These are phyloP conservation scores for Halcyon smyrnensis DNA, from an alignment of 2,797 vertebrate genomes.

Conservation along the genomic window DNA sequence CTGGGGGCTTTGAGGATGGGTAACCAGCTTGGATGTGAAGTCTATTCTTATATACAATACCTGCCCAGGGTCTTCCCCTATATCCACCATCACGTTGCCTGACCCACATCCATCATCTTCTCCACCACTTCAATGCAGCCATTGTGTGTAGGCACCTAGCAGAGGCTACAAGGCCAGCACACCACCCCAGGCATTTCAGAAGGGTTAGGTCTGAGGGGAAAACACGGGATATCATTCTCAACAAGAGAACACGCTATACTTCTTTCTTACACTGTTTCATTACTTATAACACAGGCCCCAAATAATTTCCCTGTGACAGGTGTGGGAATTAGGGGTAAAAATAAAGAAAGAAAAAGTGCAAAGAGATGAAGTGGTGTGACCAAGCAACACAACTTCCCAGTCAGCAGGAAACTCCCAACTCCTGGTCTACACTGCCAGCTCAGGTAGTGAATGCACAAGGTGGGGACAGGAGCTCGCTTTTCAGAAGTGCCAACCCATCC, in stretches of 20 bases:
- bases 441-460: neutral
- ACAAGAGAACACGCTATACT: neutral
- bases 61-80: neutral
- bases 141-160: accelerated
- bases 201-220: neutral
- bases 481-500: neutral
- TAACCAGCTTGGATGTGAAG: neutral
- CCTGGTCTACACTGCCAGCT: neutral
- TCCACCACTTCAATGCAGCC: neutral
- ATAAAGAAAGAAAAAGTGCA: neutral
- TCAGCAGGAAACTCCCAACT: neutral
- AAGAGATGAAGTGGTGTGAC: neutral
- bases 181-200: neutral
- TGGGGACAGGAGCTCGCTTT: neutral
- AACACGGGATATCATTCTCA: neutral
- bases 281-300: neutral
- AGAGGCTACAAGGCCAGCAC: neutral
- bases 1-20: neutral
- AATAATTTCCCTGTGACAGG: neutral
- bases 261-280: neutral
- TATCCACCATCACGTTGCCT: neutral
- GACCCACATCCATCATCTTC: neutral
- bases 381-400: neutral
- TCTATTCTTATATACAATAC: neutral
- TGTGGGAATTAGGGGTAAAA: neutral